Conservation (phyloP, 1,140 invertebrate genomes). For the Penaeus indicus region DNA sequence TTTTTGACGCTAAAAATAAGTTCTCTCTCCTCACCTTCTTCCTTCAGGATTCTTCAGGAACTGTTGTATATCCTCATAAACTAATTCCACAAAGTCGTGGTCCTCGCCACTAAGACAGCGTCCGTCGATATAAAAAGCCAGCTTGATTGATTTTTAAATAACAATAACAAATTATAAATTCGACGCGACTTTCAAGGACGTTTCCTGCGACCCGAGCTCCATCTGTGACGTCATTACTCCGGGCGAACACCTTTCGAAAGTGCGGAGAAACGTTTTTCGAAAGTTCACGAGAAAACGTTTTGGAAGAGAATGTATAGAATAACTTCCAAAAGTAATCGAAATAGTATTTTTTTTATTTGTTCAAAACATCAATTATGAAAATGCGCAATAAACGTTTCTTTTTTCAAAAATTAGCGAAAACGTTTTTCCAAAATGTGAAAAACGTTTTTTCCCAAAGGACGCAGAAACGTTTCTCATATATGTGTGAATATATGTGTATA, state of each 20-base stretch:
- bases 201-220: conserved; percentile 15
- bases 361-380: too few species aligned
- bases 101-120: conserved; percentile 36
- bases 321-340: too few species aligned
- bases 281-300: neutral
- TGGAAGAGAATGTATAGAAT: too few species aligned
- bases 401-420: too few species aligned
- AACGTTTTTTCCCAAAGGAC: too few species aligned
- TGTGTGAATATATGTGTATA: too few species aligned
- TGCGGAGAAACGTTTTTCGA: neutral
- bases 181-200: conserved; percentile 26
- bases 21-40: conserved; percentile 28
- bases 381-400: too few species aligned
- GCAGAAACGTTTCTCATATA: too few species aligned
- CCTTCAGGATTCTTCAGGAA: conserved; percentile 42
- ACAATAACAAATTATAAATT: neutral
- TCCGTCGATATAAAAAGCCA: conserved; percentile 36
- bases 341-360: too few species aligned
- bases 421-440: too few species aligned
- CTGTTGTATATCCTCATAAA: conserved; percentile 40
- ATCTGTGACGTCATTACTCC: conserved; percentile 41
- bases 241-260: conserved; percentile 32
- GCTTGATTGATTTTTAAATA: conserved; percentile 21
- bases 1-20: too few species aligned
- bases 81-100: conserved; percentile 47